Conservation (phyloP, 2,888 invertebrate genomes). For the Apamea sordens region DNA sequence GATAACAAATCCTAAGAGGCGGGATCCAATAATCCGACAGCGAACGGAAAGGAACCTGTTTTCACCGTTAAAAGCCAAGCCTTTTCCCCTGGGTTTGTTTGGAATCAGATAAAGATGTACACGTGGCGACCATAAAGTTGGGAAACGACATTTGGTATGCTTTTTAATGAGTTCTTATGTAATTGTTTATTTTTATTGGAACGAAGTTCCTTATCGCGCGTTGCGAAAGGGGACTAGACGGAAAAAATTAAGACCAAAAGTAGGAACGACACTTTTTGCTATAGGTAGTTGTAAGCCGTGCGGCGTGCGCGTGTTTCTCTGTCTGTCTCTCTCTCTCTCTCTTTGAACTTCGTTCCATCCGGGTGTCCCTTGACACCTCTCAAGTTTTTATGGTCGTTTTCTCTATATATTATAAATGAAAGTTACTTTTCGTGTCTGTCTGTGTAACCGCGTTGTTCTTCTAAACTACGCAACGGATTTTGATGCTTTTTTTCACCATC, state of each 20-base stretch:
- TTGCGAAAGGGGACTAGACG: too few relatives aligned
- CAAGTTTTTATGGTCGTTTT: not conserved
- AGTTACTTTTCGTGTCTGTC: not conserved
- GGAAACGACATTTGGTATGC: not conserved
- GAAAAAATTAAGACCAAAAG: too few relatives aligned
- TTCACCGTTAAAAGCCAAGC: slow-evolving; percentile 59
- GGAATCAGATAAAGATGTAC: slow-evolving; percentile 40
- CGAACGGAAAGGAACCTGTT: slow-evolving; percentile 60
- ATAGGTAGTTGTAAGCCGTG: too few relatives aligned
- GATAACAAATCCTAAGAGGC: slow-evolving; percentile 47
- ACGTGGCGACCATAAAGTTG: slow-evolving; percentile 15
- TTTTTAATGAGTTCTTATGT: not conserved
- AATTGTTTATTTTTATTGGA: not conserved
- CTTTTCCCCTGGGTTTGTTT: slow-evolving; percentile 61
- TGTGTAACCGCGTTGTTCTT: not conserved
- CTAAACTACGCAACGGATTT: too few relatives aligned
- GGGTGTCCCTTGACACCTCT: too few relatives aligned
- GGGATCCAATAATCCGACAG: slow-evolving; percentile 66
- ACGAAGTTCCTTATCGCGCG: too few relatives aligned
- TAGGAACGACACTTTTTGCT: too few relatives aligned
- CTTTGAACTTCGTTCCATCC: too few relatives aligned
- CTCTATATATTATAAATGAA: too few relatives aligned
- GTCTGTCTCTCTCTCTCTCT: too few relatives aligned
- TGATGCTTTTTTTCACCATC: not conserved
- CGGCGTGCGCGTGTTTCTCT: too few relatives aligned